Evolutionary conservation across 2,797 vertebrate genomes (phyloP).

Genomic region (Lerista edwardsae): DNA sequence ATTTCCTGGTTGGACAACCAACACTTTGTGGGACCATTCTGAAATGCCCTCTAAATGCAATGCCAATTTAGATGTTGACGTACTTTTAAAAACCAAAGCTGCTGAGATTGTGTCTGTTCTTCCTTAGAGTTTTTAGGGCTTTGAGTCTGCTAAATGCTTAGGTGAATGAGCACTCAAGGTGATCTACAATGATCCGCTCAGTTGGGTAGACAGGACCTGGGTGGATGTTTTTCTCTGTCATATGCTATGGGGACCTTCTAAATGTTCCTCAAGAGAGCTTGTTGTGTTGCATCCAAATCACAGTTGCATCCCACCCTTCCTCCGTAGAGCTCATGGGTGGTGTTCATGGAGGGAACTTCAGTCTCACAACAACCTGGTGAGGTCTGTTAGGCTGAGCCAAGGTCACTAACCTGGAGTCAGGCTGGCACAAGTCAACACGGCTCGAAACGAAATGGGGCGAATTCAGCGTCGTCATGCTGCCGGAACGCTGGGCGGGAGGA

Average conservation of each 20-base stretch:
- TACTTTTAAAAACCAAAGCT: neutral
- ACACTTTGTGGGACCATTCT: neutral
- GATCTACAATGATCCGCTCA: neutral
- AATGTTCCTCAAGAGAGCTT: too few relatives aligned
- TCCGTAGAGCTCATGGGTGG: neutral
- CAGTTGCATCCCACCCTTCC: neutral
- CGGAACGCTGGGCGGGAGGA: too few relatives aligned
- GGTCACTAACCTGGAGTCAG: too few relatives aligned
- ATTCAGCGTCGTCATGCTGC: too few relatives aligned
- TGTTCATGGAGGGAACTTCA: neutral
- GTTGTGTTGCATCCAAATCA: neutral
- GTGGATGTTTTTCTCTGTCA: conserved; percentile 30
- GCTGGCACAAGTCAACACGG: too few relatives aligned
- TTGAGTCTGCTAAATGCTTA: neutral
- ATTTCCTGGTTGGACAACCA: neutral
- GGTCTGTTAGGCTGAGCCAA: neutral
- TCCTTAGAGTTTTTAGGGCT: neutral
- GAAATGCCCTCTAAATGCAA: neutral
- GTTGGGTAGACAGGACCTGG: neutral
- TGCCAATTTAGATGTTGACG: neutral
- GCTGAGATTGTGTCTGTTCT: conserved; percentile 4
- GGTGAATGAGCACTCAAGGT: neutral
- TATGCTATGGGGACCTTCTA: conserved; percentile 19
- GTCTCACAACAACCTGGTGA: neutral
- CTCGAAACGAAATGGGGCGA: neutral